Evolutionary conservation across 2,113 vertebrate genomes (phyloP), one percentile per base, ranked within the genome.

Genomic region (Neotoma lepida): DNA sequence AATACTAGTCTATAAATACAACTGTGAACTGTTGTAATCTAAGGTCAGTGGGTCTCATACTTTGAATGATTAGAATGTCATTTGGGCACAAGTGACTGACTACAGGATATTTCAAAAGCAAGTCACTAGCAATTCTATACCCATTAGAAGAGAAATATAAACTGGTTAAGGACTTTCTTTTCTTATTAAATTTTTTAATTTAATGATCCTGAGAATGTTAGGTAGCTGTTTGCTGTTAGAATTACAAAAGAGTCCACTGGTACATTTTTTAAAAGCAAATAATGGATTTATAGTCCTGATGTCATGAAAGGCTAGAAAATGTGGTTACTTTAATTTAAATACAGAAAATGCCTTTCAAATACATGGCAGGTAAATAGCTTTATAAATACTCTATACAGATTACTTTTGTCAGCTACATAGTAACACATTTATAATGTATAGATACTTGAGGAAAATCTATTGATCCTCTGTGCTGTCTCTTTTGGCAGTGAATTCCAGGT

Each of bases 161-260:
- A 91, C 95, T 90, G 89, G 44, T 49, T 94, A 98, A 95, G 95
- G 10, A 90, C 96, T 97, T 97, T 76, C 71, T 97, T 96, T 87
- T 73, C 20, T 96, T 49, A 81, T 88, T 39, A 93, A 10, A 33
- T 26, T 33, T 97, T 97, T 97, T 93, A 95, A 93, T 93, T 96
- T 97, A 94, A 90, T 97, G 86, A 97, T 94, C 3, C 85, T 93
- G 26, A 95, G 96, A 97, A 28, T 70, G 35, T 95, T 28, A 33
- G 76, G 70, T 44, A 76, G 88, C 63, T 95, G 24, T 49, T 93
- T 94, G 86, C 61, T 90, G 56, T 77, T 95, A 88, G 81, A 86
- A 94, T 90, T 93, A 63, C 28, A 46, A 20, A 35, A 93, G 80
- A 86, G 58, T 86, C 73, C 3, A 44, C 30, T 61, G 49, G 13